Evolutionary conservation across 2,113 vertebrate species (phyloP), one percentile per base, ranked within the genome.

Genomic region (Lontra canadensis): DNA sequence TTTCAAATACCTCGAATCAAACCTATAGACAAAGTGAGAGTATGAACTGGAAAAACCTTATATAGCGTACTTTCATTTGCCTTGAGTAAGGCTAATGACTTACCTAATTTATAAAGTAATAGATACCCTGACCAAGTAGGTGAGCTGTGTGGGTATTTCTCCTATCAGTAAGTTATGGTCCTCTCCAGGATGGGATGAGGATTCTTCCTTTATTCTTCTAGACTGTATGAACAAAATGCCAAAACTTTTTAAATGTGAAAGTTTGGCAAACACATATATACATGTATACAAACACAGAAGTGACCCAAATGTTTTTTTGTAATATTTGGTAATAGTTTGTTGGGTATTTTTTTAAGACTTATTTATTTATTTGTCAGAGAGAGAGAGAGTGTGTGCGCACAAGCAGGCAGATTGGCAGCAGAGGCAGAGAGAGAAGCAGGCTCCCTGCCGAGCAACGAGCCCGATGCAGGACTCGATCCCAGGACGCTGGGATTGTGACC

Each of bases 71-170:
- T 97, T 82, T 34, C 15, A 74, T 86, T 97, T 89, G 34, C 44
- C 67, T 95, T 95, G 36, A 79, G 5, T 18, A 25, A 88, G 59
- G 5, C 34, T 93, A 49, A 63, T 47, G 23, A 90, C 67, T 69
- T 93, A 61, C 57, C 74, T 96, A 69, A 92, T 83, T 88, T 83
- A 78, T 95, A 42, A 96, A 86, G 52, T 71, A 93, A 59, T 42
- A 89, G 47, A 89, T 57, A 14, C 39, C 7, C 39, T 74, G 55
- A 78, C 4, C 29, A 90, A 80, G 52, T n/a, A 96, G 47, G 55
- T 90, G 26, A 89, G 17, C 6, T 92, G 9, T 9, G 23, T 52
- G 21, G 74, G 47, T 31, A 61, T 86, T 82, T 74, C 49, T 57
- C 74, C 36, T 13, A 34, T 36, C 23, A 86, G 42, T 44, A 6